Conservation (phyloP, 2,113 vertebrate genomes). For the Hemiscyllium ocellatum region DNA sequence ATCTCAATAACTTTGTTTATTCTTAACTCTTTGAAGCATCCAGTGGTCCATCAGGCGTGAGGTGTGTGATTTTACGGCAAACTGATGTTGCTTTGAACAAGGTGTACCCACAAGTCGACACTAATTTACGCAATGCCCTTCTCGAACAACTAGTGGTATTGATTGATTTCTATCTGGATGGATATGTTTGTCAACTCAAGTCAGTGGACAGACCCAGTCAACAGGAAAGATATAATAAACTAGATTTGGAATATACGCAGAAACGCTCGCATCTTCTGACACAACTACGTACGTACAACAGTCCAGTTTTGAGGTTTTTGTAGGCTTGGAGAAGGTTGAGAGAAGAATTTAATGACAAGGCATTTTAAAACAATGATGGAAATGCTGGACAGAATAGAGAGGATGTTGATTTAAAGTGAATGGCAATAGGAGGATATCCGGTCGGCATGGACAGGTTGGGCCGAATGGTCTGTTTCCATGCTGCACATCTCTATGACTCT, state of each 20-base stretch:
- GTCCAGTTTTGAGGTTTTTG: accelerated
- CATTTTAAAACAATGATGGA: background rate
- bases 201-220: constrained; percentile 68
- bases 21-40: constrained; percentile 61
- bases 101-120: constrained; percentile 81
- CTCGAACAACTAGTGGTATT: constrained; percentile 84
- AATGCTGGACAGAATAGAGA: no score
- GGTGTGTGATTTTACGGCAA: constrained; percentile 65
- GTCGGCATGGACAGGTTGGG: no score
- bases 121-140: constrained; percentile 66
- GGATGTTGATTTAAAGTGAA: background rate
- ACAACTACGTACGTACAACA: constrained; percentile 72
- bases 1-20: background rate
- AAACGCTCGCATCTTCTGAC: constrained; percentile 73
- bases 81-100: constrained; percentile 71
- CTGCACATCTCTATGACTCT: no score
- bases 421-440: background rate
- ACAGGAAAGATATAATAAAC: constrained; percentile 70
- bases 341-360: background rate
- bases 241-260: constrained; percentile 86
- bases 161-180: constrained; percentile 73
- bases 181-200: constrained; percentile 79
- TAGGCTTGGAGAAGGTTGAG: background rate
- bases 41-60: constrained; percentile 55
- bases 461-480: no score